Percentiles rank a stretch among this genome's conserved stretches.
Conservation (phyloP, 2,797 vertebrate species). For the Arvicola amphibius region DNA sequence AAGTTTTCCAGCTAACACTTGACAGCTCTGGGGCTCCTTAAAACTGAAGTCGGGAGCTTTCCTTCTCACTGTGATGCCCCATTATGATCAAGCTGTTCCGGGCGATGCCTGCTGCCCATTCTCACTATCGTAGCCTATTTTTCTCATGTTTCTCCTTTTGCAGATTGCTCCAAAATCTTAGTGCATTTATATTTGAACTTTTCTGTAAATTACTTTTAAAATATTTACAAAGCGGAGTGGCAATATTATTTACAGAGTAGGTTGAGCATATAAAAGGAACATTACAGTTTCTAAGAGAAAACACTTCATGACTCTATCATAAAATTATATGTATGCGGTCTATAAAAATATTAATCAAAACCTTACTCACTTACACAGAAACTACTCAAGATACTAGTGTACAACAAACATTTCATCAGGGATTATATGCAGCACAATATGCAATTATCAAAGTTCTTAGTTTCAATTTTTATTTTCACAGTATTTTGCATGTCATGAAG, state of each 20-base stretch:
- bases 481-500: conserved; percentile 84
- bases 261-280: conserved; percentile 2
- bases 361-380: conserved; percentile 48
- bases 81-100: not conserved
- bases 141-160: not conserved
- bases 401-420: conserved; percentile 48
- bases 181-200: conserved; percentile 1
- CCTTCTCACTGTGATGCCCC: not conserved
- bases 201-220: conserved; percentile 33
- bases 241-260: not conserved
- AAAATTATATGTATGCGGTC: not conserved
- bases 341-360: conserved; percentile 21
- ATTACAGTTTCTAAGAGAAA: conserved; percentile 29
- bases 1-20: conserved; percentile 23
- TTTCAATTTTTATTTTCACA: conserved; percentile 79
- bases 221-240: not conserved
- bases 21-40: not conserved
- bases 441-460: conserved; percentile 75
- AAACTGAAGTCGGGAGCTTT: not conserved
- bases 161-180: not conserved
- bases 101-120: not conserved
- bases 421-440: conserved; percentile 75
- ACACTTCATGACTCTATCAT: not conserved
- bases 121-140: not conserved
- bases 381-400: not conserved